Base-by-base conservation (phyloP, 2,113 vertebrate species). In the Raja brachyura region DNA sequence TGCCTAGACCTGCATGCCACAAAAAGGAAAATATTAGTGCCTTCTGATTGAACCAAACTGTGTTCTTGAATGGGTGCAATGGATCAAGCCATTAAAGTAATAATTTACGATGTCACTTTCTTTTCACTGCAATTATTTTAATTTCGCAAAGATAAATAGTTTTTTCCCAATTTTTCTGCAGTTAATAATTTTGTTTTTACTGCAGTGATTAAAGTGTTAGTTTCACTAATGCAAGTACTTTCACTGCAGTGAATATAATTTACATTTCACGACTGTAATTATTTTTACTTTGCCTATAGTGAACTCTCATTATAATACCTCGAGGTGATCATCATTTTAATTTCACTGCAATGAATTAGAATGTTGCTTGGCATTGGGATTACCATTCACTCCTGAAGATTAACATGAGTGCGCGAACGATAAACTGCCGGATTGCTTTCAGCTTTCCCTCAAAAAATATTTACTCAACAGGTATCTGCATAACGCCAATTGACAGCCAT, bases 231-330 rank as follows among this genome's bases (percentile, higher is more conserved):
- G 83, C 59, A 88, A 88, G 59, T 88, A 88, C 83, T 88, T 61
- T 88, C 83, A 88, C 13, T 66, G 81, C 83, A 88, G 83, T 88
- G 83, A 88, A 88, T 88, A 88, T 88, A 63, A 88, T 88, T 88
- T 88, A 88, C 83, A 88, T 88, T 88, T 88, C 83, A 88, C 83
- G 13, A 88, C 61, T 63, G 83, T 88, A 88, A 88, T 88, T 88
- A 88, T 88, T 88, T 66, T 88, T 88, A 88, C 83, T 88, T 88
- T 88, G 59, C 83, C 83, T 88, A 88, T 88, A 88, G 83, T 88
- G 83, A 88, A 63, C 83, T 88, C 83, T 88, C 83, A 88, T 88
- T 88, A 88, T 88, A 88, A 88, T 88, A 63, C 83, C 61, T 88
- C 59, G 59, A 56, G 61, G 59, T 63, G 59, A 88, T 88, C 83